phyloP scores from a whole-genome alignment of 2,113 vertebrate genomes.

The Furnarius figulus region DNA sequence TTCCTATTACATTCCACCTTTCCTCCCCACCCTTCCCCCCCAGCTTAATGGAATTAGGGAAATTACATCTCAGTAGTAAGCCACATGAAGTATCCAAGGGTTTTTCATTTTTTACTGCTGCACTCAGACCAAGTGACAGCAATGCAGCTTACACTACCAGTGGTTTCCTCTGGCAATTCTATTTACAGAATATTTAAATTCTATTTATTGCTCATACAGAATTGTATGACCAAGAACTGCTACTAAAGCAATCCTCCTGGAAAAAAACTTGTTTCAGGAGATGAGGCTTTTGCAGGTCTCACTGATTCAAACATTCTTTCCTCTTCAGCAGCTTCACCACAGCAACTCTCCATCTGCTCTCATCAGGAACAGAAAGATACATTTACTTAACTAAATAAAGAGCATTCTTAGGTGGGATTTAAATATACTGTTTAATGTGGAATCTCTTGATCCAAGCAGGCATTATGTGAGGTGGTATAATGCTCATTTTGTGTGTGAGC shows the following conservation, averaged over 20 bases:
- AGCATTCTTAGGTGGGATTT: slow-evolving; percentile 66
- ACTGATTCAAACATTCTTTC: not conserved
- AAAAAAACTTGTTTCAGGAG: not conserved
- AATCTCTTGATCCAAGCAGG: slow-evolving; percentile 62
- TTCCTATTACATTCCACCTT: not conserved
- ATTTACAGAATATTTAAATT: not conserved
- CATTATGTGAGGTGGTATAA: slow-evolving; percentile 78
- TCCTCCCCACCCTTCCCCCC: no score
- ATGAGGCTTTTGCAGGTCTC: not conserved
- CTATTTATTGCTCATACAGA: not conserved
- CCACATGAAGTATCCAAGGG: not conserved
- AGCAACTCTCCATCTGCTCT: not conserved
- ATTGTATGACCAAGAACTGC: slow-evolving; percentile 23
- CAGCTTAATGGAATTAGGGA: not conserved
- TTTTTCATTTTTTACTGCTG: slow-evolving; percentile 4
- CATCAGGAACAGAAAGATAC: not conserved
- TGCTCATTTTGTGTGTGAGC: slow-evolving; percentile 65
- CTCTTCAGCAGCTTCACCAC: slow-evolving; percentile 31
- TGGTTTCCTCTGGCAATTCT: not conserved
- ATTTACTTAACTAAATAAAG: slow-evolving; percentile 69
- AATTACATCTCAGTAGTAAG: slow-evolving; percentile 29
- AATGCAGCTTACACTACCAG: not conserved
- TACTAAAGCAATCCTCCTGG: not conserved
- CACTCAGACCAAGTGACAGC: slow-evolving; percentile 16
- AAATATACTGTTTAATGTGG: slow-evolving; percentile 29